These are phyloP conservation scores for Candidula unifasciata DNA, from an alignment of 2,888 invertebrate species.

Conservation along the genomic window DNA sequence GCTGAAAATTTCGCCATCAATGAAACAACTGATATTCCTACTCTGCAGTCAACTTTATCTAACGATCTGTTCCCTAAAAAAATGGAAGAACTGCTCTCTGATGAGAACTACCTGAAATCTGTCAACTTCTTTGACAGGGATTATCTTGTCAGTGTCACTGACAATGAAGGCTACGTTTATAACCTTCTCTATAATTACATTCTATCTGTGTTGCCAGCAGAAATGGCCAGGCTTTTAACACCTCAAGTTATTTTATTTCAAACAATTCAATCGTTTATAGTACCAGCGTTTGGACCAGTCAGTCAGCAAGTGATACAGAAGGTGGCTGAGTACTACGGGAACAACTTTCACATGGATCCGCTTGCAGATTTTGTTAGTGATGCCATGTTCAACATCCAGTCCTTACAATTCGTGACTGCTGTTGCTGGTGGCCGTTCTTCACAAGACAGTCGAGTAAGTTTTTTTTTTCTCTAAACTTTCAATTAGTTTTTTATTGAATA, in stretches of 20 bases:
- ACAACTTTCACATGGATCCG: background rate
- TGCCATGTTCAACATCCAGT: slow-evolving; percentile 21
- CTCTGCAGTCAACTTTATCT: slow-evolving; percentile 14
- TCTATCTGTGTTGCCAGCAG: background rate
- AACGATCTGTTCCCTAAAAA: slow-evolving; percentile 46
- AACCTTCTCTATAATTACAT: background rate
- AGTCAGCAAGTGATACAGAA: slow-evolving; percentile 23
- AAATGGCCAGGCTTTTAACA: background rate
- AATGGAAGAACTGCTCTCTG: slow-evolving; percentile 14
- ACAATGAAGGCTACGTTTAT: slow-evolving; percentile 45
- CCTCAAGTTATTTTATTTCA: slow-evolving; percentile 5
- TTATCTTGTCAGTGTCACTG: slow-evolving; percentile 28
- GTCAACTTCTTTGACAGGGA: slow-evolving; percentile 46
- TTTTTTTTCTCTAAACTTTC: background rate
- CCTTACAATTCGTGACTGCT: slow-evolving; percentile 8
- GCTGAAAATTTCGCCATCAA: background rate
- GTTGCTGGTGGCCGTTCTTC: slow-evolving; percentile 12
- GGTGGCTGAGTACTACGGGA: slow-evolving; percentile 26
- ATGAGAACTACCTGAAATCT: slow-evolving; percentile 45
- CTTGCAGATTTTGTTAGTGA: slow-evolving; percentile 23
- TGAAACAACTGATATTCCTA: background rate
- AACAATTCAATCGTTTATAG: background rate
- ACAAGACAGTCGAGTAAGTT: slow-evolving; percentile 34
- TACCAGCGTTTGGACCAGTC: slow-evolving; percentile 11
- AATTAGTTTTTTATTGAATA: background rate